These are phyloP conservation scores for Chondrosia reniformis DNA, from an alignment of 37 sponge, comb jelly and placozoan species.

Conservation along the genomic window DNA sequence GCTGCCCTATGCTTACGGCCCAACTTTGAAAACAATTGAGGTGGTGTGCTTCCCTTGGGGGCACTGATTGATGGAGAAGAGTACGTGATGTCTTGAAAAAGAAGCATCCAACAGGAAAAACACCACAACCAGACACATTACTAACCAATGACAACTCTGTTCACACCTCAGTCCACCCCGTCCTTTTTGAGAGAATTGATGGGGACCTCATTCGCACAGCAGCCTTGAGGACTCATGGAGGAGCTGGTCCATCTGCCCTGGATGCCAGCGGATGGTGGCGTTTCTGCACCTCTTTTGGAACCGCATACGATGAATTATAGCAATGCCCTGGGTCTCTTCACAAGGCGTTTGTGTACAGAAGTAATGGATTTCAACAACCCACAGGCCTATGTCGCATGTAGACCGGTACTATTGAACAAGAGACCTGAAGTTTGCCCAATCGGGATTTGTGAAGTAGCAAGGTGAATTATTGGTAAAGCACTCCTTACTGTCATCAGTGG, in stretches of 20 bases:
- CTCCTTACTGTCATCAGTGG: neutral
- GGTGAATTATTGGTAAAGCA: neutral
- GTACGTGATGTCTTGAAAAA: neutral
- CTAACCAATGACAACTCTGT: neutral
- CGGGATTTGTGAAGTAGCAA: neutral
- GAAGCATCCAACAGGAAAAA: neutral
- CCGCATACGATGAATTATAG: neutral
- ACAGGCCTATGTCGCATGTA: neutral
- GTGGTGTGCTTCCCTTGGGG: neutral
- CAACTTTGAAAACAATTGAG: neutral
- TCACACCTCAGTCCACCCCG: neutral
- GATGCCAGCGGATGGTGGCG: neutral
- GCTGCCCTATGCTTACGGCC: neutral
- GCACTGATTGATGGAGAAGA: neutral
- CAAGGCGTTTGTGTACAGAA: neutral
- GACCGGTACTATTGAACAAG: neutral
- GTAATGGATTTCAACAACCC: neutral
- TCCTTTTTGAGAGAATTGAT: slow-evolving; percentile 14
- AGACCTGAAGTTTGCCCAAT: neutral
- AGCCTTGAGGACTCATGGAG: neutral
- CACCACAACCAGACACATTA: neutral
- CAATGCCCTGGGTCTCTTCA: neutral
- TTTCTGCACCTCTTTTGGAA: neutral
- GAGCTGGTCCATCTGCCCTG: slow-evolving; percentile 6
- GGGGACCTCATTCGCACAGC: neutral